These are phyloP conservation scores for Rana temporaria DNA, from an alignment of 2,113 vertebrate genomes.

Conservation along the genomic window DNA sequence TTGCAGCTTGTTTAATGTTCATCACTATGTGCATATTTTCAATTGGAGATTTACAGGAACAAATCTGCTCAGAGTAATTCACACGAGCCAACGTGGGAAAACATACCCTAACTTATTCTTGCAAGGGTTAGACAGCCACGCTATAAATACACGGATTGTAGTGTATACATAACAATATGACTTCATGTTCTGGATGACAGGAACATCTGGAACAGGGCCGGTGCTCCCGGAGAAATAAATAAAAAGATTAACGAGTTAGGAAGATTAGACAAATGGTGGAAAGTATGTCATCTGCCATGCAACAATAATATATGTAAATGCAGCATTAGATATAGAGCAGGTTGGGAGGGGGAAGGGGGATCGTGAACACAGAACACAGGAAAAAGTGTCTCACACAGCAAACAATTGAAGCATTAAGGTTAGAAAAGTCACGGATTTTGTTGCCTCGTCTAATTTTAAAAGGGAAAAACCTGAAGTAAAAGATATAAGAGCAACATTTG, in stretches of 20 bases:
- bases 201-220: conserved; percentile 21
- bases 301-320: conserved; percentile 6
- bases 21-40: neutral
- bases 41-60: conserved; percentile 12
- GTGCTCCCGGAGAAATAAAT: conserved; percentile 13
- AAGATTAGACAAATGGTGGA: conserved; percentile 39
- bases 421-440: too few species aligned
- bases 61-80: conserved; percentile 6
- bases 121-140: neutral
- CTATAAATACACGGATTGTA: neutral
- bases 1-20: neutral
- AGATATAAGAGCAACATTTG: too few species aligned
- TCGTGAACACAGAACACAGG: too few species aligned
- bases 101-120: neutral
- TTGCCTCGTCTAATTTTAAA: too few species aligned
- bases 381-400: too few species aligned
- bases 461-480: too few species aligned
- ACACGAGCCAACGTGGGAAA: conserved; percentile 46
- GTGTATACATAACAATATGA: neutral
- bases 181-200: neutral
- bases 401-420: too few species aligned
- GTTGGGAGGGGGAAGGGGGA: too few species aligned
- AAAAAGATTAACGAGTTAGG: conserved; percentile 36
- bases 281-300: conserved; percentile 25
- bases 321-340: neutral